Evolutionary conservation across 2,797 vertebrate genomes (phyloP).

Genomic region (Manis pentadactyla): DNA sequence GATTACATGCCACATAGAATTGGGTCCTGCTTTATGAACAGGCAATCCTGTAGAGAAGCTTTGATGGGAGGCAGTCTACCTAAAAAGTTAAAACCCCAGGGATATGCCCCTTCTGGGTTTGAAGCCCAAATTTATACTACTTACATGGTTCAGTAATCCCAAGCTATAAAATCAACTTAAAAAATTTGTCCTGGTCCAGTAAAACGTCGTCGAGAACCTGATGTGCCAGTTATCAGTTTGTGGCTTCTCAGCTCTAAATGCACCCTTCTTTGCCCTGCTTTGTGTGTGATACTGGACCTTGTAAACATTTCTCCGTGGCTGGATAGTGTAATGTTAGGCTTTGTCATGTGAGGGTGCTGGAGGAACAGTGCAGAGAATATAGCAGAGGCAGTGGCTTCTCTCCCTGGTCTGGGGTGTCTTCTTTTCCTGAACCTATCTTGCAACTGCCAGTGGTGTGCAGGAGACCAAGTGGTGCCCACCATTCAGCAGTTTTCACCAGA

Average conservation of each 20-base stretch:
- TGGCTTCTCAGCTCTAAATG: background rate
- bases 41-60: background rate
- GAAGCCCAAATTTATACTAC: slow-evolving; percentile 11
- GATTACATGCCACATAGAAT: background rate
- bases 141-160: background rate
- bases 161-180: background rate
- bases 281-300: background rate
- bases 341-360: slow-evolving; percentile 67
- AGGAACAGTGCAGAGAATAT: slow-evolving; percentile 53
- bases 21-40: background rate
- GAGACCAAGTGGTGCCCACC: background rate
- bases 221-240: background rate
- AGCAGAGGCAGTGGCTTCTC: background rate
- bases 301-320: slow-evolving; percentile 7
- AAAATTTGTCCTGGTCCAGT: background rate
- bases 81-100: slow-evolving; percentile 32
- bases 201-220: background rate
- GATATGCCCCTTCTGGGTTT: background rate
- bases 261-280: background rate
- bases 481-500: background rate
- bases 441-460: background rate
- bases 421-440: background rate
- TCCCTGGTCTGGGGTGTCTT: slow-evolving; percentile 35
- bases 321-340: slow-evolving; percentile 44
- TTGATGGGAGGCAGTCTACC: background rate